These are phyloP conservation scores for Cyprinus carpio DNA, from an alignment of 2,113 vertebrate species.

Conservation along the genomic window DNA sequence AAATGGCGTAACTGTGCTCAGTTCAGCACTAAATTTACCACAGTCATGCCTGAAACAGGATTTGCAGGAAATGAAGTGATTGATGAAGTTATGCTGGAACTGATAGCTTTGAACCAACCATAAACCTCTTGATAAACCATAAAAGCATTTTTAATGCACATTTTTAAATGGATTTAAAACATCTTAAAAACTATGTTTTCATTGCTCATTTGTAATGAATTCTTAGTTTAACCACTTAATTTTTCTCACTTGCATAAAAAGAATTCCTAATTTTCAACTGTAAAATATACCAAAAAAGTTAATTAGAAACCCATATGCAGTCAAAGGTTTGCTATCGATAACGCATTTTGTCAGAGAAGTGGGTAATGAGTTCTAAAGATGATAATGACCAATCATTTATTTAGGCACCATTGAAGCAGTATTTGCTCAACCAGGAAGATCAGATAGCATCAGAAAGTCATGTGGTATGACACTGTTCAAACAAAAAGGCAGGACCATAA, in stretches of 20 bases:
- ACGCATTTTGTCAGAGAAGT: neutral
- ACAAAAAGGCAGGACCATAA: neutral
- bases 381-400: neutral
- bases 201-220: neutral
- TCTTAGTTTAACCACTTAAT: neutral
- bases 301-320: neutral
- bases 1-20: neutral
- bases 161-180: neutral
- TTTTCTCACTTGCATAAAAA: neutral
- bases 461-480: neutral
- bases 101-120: neutral
- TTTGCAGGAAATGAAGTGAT: constrained; percentile 19
- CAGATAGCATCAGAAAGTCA: constrained; percentile 22
- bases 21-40: neutral
- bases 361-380: no score
- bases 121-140: neutral
- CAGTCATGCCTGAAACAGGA: neutral
- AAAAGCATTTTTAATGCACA: no score
- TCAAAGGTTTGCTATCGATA: neutral
- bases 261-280: neutral
- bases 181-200: neutral
- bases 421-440: neutral
- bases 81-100: constrained; percentile 12
- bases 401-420: neutral
- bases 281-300: no score